Base-by-base conservation (phyloP, 2,797 vertebrate genomes). In the Acipenser oxyrinchus region DNA sequence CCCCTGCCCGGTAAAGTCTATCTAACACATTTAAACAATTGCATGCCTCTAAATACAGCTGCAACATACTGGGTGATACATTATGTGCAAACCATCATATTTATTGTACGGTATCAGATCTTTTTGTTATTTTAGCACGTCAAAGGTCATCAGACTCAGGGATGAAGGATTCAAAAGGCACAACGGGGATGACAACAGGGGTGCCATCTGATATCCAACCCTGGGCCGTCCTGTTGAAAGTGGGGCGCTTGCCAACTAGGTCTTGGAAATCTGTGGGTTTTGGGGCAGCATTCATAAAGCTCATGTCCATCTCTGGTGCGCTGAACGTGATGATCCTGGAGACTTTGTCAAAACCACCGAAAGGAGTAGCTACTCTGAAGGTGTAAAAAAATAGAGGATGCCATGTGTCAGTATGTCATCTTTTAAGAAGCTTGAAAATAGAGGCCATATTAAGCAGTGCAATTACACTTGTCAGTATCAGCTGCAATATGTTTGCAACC, bases 121-220 rank as follows among this genome's bases (percentile, higher is more conserved):
- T 4, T 37, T 37, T 37, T 37, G 37, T 37, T 37, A 37, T 37
- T 37, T 67, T 67, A 71, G 63, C 68, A 52, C 50, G 73, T 97
- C 87, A 99, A 76, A 99, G 90, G 76, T 99, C 96, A 8, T 99
- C 96, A 62, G 96, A 94, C 83, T 98, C 96, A 66, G 95, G 93
- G 74, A 93, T 74, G 66, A 83, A 69, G n/a, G 86, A 78, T 69
- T 93, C 89, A 0, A 86, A 60, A 64, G 86, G 73, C 69, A 90
- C 76, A 0, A 82, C 77, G 1, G 80, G 78, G 66, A 92, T 79
- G 64, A 87, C 70, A 10, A 85, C 80, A 0, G 92, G 83, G 63
- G 78, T 73, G 48, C 90, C 84, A 61, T 87, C 79, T 0, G 89
- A 81, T 0, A 84, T 77, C 96, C 96, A 99, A 62, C 95, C 96